Evolutionary conservation across 2,888 invertebrate genomes (phyloP).

Genomic region (Pyralis farinalis): DNA sequence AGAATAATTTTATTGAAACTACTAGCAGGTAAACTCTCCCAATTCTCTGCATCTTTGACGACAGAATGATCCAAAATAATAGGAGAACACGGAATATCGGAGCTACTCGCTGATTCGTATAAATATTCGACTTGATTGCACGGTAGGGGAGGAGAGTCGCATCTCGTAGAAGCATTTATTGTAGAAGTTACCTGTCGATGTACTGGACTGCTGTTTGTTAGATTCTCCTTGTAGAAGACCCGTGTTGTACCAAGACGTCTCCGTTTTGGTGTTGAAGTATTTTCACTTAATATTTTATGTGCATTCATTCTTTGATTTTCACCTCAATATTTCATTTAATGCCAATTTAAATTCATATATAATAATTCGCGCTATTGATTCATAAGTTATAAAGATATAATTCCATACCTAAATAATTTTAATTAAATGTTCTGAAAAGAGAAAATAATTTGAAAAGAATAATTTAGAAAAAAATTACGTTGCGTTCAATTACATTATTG

Average conservation of each 20-base stretch:
- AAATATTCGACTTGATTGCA: constrained; percentile 70
- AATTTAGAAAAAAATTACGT: no score
- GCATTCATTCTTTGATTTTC: constrained; percentile 28
- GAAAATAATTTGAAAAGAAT: no score
- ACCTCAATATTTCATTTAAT: not conserved
- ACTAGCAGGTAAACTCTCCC: constrained; percentile 44
- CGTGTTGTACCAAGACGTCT: constrained; percentile 50
- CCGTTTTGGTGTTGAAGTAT: constrained; percentile 60
- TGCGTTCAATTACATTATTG: no score
- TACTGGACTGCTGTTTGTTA: constrained; percentile 34
- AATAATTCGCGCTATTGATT: no score
- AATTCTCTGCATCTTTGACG: constrained; percentile 31
- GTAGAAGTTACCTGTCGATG: constrained; percentile 23
- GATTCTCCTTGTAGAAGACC: constrained; percentile 28
- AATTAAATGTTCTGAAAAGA: no score
- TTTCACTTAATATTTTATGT: constrained; percentile 16
- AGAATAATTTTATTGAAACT: constrained; percentile 22
- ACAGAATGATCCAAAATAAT: constrained; percentile 36
- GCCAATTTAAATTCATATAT: no score
- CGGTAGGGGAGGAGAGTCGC: constrained; percentile 63
- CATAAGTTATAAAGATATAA: no score
- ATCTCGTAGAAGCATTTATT: constrained; percentile 24
- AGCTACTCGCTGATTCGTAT: constrained; percentile 46
- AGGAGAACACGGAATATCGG: constrained; percentile 51
- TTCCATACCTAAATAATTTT: no score